A percentile compares a stretch with the other conserved stretches of the same genome.
Conservation (phyloP, 2,888 invertebrate species). For the Sialis lutaria region DNA sequence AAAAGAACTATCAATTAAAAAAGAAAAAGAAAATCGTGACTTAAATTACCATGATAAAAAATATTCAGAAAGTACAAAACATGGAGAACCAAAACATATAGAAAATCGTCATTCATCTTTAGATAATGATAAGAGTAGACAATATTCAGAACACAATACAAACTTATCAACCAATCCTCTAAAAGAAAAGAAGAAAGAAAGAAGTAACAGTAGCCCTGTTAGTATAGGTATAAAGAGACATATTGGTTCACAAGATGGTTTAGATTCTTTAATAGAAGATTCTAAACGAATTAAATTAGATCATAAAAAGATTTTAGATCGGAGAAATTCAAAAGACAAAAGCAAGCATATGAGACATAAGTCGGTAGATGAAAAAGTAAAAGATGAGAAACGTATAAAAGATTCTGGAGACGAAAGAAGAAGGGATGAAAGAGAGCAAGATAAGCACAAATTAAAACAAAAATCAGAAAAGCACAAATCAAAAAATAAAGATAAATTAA, state of each 20-base stretch:
- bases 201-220: slow-evolving; percentile 42
- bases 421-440: slow-evolving; percentile 16
- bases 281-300: slow-evolving; percentile 43
- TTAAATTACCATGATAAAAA: slow-evolving; percentile 35
- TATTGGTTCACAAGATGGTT: slow-evolving; percentile 59
- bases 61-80: slow-evolving; percentile 5
- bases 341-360: slow-evolving; percentile 28
- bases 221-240: slow-evolving; percentile 53
- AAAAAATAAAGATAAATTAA: slow-evolving; percentile 1
- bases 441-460: slow-evolving; percentile 19
- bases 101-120: slow-evolving; percentile 29
- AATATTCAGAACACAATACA: slow-evolving; percentile 15
- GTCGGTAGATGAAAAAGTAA: slow-evolving; percentile 25
- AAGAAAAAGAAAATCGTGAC: slow-evolving; percentile 27
- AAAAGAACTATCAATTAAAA: slow-evolving; percentile 22
- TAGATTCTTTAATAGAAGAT: slow-evolving; percentile 37
- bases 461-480: slow-evolving; percentile 7
- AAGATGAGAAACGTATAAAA: slow-evolving; percentile 9
- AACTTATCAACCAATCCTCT: slow-evolving; percentile 13
- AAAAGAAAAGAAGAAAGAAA: slow-evolving; percentile 34
- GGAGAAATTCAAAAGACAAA: slow-evolving; percentile 54
- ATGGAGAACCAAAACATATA: slow-evolving; percentile 12
- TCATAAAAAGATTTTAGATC: slow-evolving; percentile 33
- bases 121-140: slow-evolving; percentile 25
- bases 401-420: slow-evolving; percentile 20